phyloP scores from a whole-genome alignment of 2,797 vertebrate genomes.

The Amniataba percoides region DNA sequence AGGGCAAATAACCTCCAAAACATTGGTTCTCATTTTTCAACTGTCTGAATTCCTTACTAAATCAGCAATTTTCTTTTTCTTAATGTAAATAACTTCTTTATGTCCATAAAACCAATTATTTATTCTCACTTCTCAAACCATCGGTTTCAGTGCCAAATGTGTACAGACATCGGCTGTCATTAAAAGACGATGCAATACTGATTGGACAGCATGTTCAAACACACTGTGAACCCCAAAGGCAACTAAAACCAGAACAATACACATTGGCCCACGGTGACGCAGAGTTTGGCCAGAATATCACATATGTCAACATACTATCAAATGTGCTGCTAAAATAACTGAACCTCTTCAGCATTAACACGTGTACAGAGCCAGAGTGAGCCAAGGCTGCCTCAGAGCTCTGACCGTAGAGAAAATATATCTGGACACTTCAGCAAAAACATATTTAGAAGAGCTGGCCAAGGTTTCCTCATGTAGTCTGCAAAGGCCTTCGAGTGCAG shows the following conservation, averaged over 20 bases:
- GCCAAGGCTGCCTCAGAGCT: slow-evolving; percentile 75
- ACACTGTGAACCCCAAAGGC: slow-evolving; percentile 52
- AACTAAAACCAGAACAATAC: slow-evolving; percentile 67
- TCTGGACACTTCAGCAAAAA: slow-evolving; percentile 80
- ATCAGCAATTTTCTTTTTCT: slow-evolving; percentile 42
- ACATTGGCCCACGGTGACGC: slow-evolving; percentile 55
- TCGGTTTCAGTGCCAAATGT: slow-evolving; percentile 30
- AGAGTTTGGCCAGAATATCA: slow-evolving; percentile 66
- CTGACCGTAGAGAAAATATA: slow-evolving; percentile 76
- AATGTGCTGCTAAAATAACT: slow-evolving; percentile 78
- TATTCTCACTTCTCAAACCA: slow-evolving; percentile 16
- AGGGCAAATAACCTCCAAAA: slow-evolving; percentile 78
- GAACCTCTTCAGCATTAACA: slow-evolving; percentile 79
- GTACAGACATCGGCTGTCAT: slow-evolving; percentile 50
- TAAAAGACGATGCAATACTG: slow-evolving; percentile 49
- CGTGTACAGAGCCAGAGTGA: slow-evolving; percentile 62
- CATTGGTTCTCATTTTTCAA: slow-evolving; percentile 67
- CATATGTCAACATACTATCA: slow-evolving; percentile 81
- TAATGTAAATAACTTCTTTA: slow-evolving; percentile 39
- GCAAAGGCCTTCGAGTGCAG: slow-evolving; percentile 75
- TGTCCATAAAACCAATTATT: slow-evolving; percentile 30
- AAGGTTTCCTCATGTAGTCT: slow-evolving; percentile 73
- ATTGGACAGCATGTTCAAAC: slow-evolving; percentile 64
- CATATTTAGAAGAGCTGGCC: slow-evolving; percentile 77
- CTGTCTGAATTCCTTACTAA: slow-evolving; percentile 46